phyloP scores from a whole-genome alignment of 2,113 vertebrate species.

The Cochlearius cochlearius region DNA sequence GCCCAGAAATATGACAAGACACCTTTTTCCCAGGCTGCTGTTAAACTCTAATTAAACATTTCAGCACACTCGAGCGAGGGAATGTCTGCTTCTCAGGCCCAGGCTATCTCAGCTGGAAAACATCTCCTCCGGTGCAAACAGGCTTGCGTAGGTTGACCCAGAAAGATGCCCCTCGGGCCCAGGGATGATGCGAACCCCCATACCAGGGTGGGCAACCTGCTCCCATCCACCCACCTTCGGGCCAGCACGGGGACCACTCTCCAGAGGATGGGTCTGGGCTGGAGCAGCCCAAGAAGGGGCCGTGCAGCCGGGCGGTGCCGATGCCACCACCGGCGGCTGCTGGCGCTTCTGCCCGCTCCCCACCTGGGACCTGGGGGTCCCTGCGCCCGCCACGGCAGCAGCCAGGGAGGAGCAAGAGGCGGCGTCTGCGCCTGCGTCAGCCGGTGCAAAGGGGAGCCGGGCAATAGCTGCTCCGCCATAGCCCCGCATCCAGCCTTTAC shows the following conservation, averaged over 20 bases:
- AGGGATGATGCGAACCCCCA: background rate
- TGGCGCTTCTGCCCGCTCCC: background rate
- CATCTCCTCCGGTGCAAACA: background rate
- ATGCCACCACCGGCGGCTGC: accelerated
- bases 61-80: background rate
- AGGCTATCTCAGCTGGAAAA: background rate
- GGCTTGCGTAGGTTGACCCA: background rate
- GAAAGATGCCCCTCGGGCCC: background rate
- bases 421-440: accelerated
- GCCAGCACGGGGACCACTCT: background rate
- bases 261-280: accelerated
- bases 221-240: background rate
- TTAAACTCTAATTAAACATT: slow-evolving; percentile 48
- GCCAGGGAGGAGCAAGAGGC: background rate
- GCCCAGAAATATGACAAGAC: slow-evolving; percentile 49
- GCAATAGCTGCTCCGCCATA: accelerated
- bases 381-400: background rate
- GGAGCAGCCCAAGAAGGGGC: background rate
- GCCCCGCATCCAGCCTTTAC: background rate
- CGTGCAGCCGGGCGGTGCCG: background rate
- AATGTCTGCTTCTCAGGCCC: background rate
- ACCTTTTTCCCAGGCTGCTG: slow-evolving; percentile 61
- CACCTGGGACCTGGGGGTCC: background rate
- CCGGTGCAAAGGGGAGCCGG: background rate
- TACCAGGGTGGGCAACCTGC: background rate